These are phyloP conservation scores for Steromphala cineraria DNA, from an alignment of 2,888 invertebrate species.

Conservation along the genomic window DNA sequence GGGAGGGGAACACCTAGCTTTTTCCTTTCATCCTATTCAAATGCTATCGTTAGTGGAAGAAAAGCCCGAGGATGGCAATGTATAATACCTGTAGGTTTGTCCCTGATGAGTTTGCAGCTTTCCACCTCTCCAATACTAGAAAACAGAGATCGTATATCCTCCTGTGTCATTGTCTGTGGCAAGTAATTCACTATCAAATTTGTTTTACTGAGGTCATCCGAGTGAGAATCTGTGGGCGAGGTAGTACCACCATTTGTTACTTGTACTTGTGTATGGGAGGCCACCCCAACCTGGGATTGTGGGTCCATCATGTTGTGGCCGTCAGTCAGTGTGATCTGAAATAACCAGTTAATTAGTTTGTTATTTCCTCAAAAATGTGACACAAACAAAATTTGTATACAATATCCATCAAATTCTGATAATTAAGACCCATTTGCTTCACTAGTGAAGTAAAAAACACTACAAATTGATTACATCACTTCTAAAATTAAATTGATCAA, in stretches of 20 bases:
- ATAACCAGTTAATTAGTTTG: slow-evolving; percentile 6
- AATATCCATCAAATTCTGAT: not conserved
- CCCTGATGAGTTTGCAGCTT: slow-evolving; percentile 98
- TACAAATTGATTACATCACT: not conserved
- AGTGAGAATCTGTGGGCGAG: slow-evolving; percentile 62
- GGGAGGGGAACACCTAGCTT: not conserved
- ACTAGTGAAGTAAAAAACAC: not conserved
- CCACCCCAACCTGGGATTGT: slow-evolving; percentile 46
- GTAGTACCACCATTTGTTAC: slow-evolving; percentile 66
- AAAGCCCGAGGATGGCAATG: not conserved
- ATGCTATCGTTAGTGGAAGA: not conserved
- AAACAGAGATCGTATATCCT: slow-evolving; percentile 97
- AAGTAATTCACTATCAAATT: slow-evolving; percentile 99
- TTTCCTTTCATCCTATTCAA: not conserved
- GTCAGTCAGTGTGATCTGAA: slow-evolving; percentile 65
- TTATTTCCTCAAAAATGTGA: no score
- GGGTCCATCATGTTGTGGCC: slow-evolving; percentile 65
- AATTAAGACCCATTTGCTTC: not conserved
- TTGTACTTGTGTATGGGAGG: slow-evolving; percentile 46
- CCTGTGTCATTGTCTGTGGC: slow-evolving; percentile 99
- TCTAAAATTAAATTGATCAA: not conserved
- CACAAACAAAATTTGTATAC: not conserved
- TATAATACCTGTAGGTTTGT: slow-evolving; percentile 92
- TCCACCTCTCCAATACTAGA: slow-evolving; percentile 99
- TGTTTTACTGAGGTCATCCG: slow-evolving; percentile 78